Evolutionary conservation across 2,797 vertebrate genomes (phyloP).

Genomic region (Philypnodon macrostomus): DNA sequence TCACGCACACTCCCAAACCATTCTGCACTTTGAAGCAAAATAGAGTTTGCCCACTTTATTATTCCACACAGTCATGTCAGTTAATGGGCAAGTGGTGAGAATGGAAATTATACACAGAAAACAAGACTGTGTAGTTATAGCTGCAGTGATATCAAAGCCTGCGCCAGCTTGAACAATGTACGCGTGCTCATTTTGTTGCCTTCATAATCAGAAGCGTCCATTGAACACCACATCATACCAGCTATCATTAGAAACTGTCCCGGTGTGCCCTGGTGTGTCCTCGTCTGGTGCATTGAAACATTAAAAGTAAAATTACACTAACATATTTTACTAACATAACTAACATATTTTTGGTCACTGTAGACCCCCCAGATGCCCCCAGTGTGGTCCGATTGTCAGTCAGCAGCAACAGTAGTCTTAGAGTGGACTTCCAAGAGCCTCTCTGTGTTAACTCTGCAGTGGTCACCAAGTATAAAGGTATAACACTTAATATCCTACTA

Average conservation of each 20-base stretch:
- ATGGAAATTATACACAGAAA: conserved; percentile 18
- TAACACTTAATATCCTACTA: not conserved
- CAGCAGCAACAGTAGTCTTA: conserved; percentile 82
- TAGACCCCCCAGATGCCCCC: conserved; percentile 84
- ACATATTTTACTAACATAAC: too few species aligned
- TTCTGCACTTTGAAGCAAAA: conserved; percentile 45
- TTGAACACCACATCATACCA: too few species aligned
- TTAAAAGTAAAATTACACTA: too few species aligned
- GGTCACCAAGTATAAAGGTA: conserved; percentile 91
- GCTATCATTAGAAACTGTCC: too few species aligned
- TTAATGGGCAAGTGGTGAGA: conserved; percentile 29
- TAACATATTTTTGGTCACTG: not conserved
- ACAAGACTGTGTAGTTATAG: conserved; percentile 7
- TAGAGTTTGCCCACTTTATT: conserved; percentile 19
- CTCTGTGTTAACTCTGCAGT: conserved; percentile 85
- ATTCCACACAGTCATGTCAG: conserved; percentile 23
- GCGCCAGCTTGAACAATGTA: not conserved
- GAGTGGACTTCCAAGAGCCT: conserved; percentile 87
- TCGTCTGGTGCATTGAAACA: too few species aligned
- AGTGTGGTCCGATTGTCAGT: conserved; percentile 79
- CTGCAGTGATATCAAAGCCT: conserved; percentile 1
- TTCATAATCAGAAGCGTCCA: conserved; percentile 2
- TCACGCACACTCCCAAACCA: conserved; percentile 35
- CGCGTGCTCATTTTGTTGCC: conserved; percentile 10
- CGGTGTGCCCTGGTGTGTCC: too few species aligned